These are phyloP conservation scores for Kradibia gibbosae DNA, from an alignment of 1,140 invertebrate genomes.

Conservation along the genomic window DNA sequence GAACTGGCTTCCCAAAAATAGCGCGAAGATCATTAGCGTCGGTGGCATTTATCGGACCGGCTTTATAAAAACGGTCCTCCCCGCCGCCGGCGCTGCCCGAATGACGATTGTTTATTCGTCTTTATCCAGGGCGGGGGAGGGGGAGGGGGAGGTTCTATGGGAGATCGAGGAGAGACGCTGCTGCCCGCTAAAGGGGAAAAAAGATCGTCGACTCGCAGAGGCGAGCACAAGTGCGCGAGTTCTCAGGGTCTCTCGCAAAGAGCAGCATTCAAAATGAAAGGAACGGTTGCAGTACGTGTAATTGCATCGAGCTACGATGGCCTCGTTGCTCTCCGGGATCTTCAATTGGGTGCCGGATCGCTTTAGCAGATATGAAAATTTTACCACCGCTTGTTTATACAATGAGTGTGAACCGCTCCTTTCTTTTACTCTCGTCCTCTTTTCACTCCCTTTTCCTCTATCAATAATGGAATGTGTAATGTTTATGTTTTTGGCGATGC, in stretches of 20 bases:
- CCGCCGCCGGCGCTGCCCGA: conserved; percentile 34
- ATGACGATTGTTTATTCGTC: conserved; percentile 58
- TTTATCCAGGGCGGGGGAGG: conserved; percentile 53
- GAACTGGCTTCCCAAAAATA: background rate
- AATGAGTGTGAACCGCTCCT: background rate
- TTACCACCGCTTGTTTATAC: background rate
- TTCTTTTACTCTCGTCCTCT: background rate
- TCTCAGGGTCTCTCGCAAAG: conserved; percentile 28
- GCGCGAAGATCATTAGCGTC: background rate
- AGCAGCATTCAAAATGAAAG: conserved; percentile 34
- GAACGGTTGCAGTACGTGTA: conserved; percentile 22
- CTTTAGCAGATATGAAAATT: background rate
- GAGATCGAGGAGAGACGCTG: too few relatives aligned
- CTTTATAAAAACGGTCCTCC: background rate
- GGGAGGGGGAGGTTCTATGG: background rate
- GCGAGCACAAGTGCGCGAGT: conserved; percentile 52
- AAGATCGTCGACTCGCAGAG: background rate
- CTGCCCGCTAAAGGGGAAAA: background rate
- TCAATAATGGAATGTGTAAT: background rate
- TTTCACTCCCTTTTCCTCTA: background rate
- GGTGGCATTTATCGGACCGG: background rate
- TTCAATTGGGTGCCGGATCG: conserved; percentile 50
- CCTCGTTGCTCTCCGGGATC: conserved; percentile 35
- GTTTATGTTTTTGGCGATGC: background rate
- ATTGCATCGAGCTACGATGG: conserved; percentile 41